Base-by-base conservation (phyloP, 2,888 invertebrate species). In the Falcaria lacertinaria region DNA sequence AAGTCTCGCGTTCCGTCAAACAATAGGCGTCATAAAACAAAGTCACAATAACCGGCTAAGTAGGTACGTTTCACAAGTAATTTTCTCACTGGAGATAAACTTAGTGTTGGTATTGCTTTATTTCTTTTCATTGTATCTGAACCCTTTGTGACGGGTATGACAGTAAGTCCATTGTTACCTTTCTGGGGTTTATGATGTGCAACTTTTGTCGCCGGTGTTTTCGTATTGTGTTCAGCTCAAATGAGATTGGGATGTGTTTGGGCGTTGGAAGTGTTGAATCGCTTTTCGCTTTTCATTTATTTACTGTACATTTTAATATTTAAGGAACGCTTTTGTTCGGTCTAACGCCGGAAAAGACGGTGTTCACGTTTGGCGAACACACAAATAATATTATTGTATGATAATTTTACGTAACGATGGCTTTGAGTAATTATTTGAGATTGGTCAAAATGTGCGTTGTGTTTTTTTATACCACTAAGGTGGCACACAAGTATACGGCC, bases 101-200 rank as follows among this genome's bases (percentile, higher is more conserved):
- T 70, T 65, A 60, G 60, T 54, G 57, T 54, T 59, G 52, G 50
- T 64, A 60, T 60, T 54, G 59, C 61, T 66, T 74, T 72, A 72
- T 69, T 74, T 75, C 68, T 74, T 70, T 74, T 68, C 74, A 71
- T 70, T 71, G 76, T 69, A 57, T 63, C 45, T 60, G 54, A 64
- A 69, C 74, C 74, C 77, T 75, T 73, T 77, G 76, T 74, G 60
- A 57, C 51, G 53, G 53, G 55, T 50, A 54, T 57, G 57, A 54
- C 59, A 57, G 52, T 52, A 55, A 56, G 57, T 62, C 69, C 50
- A 70, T 77, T 79, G 76, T 79, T 65, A 72, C 74, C 71, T 74
- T 75, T 77, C 74, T 72, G 42, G 53, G 62, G 58, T 72, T 76
- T 79, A 76, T 74, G 75, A 73, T 65, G 71, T 71, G 65, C 69